phyloP scores from a whole-genome alignment of 2,888 invertebrate genomes.

The Pandemis cinnamomeana region DNA sequence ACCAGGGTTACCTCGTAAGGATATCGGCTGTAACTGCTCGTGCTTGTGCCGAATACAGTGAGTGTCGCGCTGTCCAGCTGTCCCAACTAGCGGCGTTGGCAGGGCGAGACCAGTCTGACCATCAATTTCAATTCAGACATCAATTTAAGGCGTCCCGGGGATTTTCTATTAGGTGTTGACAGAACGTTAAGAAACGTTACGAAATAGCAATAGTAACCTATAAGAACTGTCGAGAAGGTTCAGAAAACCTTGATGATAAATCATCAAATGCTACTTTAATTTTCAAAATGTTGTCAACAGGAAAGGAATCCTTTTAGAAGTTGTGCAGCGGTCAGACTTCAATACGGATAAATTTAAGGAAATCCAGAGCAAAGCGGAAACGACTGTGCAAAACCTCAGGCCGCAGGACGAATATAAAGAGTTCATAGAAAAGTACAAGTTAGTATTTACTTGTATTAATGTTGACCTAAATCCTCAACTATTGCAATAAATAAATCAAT shows the following conservation, averaged over 20 bases:
- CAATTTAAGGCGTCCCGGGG: too few relatives aligned
- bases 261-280: constrained; percentile 4
- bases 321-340: constrained; percentile 91
- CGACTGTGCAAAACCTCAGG: constrained; percentile 90
- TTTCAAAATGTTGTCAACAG: constrained; percentile 67
- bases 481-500: background rate
- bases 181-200: too few relatives aligned
- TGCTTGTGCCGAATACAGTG: too few relatives aligned
- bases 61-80: too few relatives aligned
- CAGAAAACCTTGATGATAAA: background rate
- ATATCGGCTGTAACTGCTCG: too few relatives aligned
- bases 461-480: background rate
- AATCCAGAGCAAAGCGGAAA: constrained; percentile 90
- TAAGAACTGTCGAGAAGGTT: background rate
- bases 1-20: too few relatives aligned
- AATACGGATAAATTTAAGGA: constrained; percentile 92
- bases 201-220: too few relatives aligned
- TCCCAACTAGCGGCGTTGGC: too few relatives aligned
- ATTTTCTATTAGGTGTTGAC: too few relatives aligned
- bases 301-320: constrained; percentile 92
- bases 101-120: too few relatives aligned
- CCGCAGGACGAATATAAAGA: constrained; percentile 95
- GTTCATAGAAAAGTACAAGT: constrained; percentile 95
- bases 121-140: too few relatives aligned
- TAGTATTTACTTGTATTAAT: constrained; percentile 53